Conservation (phyloP, 2,113 vertebrate species). For the Sorex fumeus region DNA sequence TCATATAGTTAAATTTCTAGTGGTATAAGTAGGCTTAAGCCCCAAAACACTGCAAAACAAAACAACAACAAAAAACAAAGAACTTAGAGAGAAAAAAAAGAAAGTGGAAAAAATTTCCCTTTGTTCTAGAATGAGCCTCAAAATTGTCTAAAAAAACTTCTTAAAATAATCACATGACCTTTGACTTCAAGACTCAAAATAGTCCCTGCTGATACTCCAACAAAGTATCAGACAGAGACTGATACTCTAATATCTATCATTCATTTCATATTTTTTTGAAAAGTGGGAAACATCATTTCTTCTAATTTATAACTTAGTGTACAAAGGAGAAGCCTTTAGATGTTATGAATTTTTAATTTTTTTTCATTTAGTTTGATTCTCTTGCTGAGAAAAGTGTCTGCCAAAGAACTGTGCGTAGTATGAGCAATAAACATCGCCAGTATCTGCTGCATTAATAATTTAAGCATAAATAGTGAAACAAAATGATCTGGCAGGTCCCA, state of each 20-base stretch:
- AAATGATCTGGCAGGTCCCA: slow-evolving; percentile 72
- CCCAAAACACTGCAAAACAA: background rate
- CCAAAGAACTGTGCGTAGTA: slow-evolving; percentile 73
- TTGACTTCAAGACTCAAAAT: background rate
- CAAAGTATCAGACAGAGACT: no score
- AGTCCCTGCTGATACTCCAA: background rate
- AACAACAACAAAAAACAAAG: no score
- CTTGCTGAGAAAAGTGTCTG: slow-evolving; percentile 84
- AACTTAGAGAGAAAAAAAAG: background rate
- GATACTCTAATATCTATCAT: background rate
- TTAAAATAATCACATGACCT: background rate
- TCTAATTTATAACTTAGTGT: slow-evolving; percentile 73
- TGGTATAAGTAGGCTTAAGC: background rate
- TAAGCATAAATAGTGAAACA: slow-evolving; percentile 77
- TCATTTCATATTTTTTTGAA: slow-evolving; percentile 30
- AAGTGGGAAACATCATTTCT: slow-evolving; percentile 14
- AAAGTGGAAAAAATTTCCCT: background rate
- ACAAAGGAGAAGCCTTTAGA: slow-evolving; percentile 74
- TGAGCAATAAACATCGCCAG: slow-evolving; percentile 71
- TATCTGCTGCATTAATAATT: slow-evolving; percentile 74
- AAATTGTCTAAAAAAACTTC: background rate
- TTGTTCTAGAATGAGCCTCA: background rate
- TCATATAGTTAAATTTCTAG: background rate
- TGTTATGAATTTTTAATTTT: slow-evolving; percentile 85
- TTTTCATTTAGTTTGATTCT: slow-evolving; percentile 84